Base-by-base conservation (phyloP, 2,888 invertebrate genomes). In the Cerastoderma edule region DNA sequence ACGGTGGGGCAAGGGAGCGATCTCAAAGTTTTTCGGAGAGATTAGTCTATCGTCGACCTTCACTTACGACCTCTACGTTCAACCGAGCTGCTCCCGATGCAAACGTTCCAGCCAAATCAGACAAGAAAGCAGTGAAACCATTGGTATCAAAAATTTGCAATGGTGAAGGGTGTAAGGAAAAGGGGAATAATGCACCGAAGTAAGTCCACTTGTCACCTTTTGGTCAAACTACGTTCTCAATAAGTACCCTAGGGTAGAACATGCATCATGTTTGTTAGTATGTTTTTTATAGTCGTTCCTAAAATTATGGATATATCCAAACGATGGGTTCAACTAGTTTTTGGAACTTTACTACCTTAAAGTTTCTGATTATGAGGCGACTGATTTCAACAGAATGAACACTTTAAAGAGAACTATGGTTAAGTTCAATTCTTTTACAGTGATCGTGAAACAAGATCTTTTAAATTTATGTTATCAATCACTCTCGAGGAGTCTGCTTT, bases 11-110 rank as follows among this genome's bases (percentile, higher is more conserved):
- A 22, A 33, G 60, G 16, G 60, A 35, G 24, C 6, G 60, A 8
- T 60, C 60, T 8, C 30, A 60, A 35, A 60, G 60, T 60, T 28
- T 60, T 22, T 60, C 60, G 27, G 30, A 30, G 33, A 4, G 30
- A 6, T 19, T n/a, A n/a, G 33, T 28, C 10, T 60, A 19, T 35
- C 60, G 60, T 22, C 60, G 60, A 35, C 60, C 60, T 24, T 3
- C 16, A 2, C 39, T 60, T 24, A 35, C 60, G n/a, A 22, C 60
- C 6, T 35, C 33, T 1, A 60, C 60, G 19, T 60, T 60, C 24
- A 60, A 32, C 39, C 60, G 60, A 22, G 35, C 33, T 1, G 60
- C 60, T 2, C 24, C 60, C 8, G 60, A 60, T 10, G 33, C 35
- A 2, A 32, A 60, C 16, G n/a, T 35, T 1, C 24, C 60, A 4